A percentile compares a stretch with the other conserved stretches of the same genome.
phyloP scores from a whole-genome alignment of 2,113 vertebrate genomes.

The Hydropotes inermis region DNA sequence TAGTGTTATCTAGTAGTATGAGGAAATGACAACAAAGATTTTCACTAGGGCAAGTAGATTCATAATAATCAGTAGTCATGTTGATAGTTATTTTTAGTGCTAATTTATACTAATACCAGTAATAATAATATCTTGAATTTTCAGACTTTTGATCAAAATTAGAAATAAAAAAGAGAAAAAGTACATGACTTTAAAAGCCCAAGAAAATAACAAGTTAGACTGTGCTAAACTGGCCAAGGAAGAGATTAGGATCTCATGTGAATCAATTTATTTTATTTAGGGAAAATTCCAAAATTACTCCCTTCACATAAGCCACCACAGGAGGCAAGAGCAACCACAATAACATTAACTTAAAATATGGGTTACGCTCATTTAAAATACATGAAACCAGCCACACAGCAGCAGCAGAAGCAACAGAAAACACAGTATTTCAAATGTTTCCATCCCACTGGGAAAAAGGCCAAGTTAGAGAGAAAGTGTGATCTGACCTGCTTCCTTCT shows the following conservation, averaged over 20 bases:
- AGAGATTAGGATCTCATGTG: constrained; percentile 23
- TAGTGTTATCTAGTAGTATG: background rate
- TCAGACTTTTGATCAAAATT: constrained; percentile 4
- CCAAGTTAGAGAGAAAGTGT: constrained; percentile 20
- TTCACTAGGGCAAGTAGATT: constrained; percentile 17
- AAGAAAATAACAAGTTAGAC: background rate
- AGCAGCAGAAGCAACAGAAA: constrained; percentile 35
- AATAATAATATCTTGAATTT: background rate
- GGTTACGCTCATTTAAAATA: constrained; percentile 44
- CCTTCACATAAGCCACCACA: constrained; percentile 60
- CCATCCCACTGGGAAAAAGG: constrained; percentile 39
- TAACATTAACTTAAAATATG: constrained; percentile 60
- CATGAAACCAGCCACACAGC: background rate
- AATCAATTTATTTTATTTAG: constrained; percentile 62
- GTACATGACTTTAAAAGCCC: background rate
- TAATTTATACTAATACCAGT: background rate
- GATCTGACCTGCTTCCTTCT: constrained; percentile 37
- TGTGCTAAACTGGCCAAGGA: background rate
- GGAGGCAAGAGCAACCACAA: constrained; percentile 53
- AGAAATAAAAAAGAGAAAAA: constrained; percentile 14
- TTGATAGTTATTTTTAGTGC: constrained; percentile 34
- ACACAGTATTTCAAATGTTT: constrained; percentile 52
- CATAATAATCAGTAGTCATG: constrained; percentile 26
- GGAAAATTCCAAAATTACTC: constrained; percentile 67
- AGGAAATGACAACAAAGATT: constrained; percentile 11